These are phyloP conservation scores for Tanytarsus gracilentus DNA, from an alignment of 2,888 invertebrate species.

Conservation along the genomic window DNA sequence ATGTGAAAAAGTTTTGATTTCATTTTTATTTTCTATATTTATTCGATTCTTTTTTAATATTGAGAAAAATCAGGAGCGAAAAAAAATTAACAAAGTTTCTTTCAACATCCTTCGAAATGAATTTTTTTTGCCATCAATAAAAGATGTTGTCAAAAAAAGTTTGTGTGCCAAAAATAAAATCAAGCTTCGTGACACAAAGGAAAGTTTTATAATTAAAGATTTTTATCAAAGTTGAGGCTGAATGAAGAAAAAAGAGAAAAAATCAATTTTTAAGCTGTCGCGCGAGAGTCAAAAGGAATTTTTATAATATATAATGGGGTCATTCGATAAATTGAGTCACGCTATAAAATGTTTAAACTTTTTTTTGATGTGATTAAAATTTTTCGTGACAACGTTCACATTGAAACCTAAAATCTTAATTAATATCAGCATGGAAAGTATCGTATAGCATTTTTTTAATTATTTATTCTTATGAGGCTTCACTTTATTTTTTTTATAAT, in stretches of 20 bases:
- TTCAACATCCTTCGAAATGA: neutral
- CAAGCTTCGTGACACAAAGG: neutral
- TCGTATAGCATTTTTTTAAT: neutral
- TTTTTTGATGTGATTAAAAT: neutral
- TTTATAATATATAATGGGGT: too few species aligned
- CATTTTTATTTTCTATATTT: neutral
- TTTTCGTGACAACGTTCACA: neutral
- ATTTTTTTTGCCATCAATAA: neutral
- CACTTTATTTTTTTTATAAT: too few species aligned
- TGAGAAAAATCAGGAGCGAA: neutral
- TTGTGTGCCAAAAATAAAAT: neutral
- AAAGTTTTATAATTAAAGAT: constrained; percentile 21
- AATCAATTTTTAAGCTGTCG: neutral
- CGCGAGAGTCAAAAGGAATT: too few species aligned
- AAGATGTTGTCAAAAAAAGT: neutral
- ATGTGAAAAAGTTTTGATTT: too few species aligned
- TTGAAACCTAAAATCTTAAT: neutral
- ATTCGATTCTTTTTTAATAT: neutral
- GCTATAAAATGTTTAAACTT: neutral
- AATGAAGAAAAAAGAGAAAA: neutral
- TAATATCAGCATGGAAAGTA: neutral
- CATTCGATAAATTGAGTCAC: neutral
- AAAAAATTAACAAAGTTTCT: constrained; percentile 2
- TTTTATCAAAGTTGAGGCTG: constrained; percentile 10
- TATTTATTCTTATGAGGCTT: neutral